phyloP scores from a whole-genome alignment of 53 echinoderm and acorn worm species.

The Mesocentrotus franciscanus region DNA sequence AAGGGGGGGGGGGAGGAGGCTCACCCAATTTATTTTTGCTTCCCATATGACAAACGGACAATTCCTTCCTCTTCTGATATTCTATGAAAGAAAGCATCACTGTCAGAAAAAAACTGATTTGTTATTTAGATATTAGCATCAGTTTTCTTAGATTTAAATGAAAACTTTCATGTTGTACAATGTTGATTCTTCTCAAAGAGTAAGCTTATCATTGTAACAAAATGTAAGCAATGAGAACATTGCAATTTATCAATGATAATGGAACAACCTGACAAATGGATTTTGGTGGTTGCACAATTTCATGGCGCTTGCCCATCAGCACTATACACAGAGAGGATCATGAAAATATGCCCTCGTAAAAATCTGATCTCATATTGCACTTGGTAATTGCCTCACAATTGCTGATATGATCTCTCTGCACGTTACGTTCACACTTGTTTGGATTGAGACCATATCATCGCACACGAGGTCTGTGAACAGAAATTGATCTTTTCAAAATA shows the following conservation, averaged over 20 bases:
- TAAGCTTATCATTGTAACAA: no score
- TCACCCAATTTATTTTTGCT: no score
- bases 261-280: not conserved
- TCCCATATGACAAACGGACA: no score
- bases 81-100: no score
- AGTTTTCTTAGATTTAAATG: no score
- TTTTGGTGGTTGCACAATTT: not conserved
- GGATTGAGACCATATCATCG: not conserved
- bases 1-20: no score
- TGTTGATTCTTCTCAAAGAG: no score
- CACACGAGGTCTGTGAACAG: not conserved
- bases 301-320: not conserved
- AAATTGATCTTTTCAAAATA: conserved; percentile 29
- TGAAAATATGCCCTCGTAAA: conserved; percentile 9
- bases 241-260: not conserved
- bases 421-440: not conserved
- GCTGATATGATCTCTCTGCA: not conserved
- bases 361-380: conserved; percentile 16
- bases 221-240: no score
- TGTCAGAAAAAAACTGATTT: no score
- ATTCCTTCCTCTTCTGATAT: no score
- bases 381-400: conserved; percentile 47
- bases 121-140: no score
- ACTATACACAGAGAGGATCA: not conserved
- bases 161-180: no score